Base-by-base conservation (phyloP, 2,113 vertebrate species). In the Scytalopus superciliaris region DNA sequence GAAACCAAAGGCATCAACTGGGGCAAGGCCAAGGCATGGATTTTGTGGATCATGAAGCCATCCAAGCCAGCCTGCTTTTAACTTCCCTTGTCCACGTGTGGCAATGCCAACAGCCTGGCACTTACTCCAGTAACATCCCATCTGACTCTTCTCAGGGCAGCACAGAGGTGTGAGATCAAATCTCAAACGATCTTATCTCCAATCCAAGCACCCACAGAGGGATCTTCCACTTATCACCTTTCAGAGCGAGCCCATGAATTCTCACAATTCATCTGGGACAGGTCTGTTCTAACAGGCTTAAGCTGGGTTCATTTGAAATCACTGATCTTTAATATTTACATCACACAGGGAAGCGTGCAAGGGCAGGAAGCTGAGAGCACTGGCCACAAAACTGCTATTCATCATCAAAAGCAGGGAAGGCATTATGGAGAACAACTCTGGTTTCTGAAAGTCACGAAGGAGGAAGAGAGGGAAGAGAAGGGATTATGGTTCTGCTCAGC, bases 171-270 rank as follows among this genome's bases (percentile, higher is more conserved):
- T 2, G 82, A 93, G 92, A 84, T 78, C 44, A 35, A 89, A 70
- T 44, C 85, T 47, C 81, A 66, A 6, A 76, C 0, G 37, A 69
- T 68, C 25, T 93, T 64, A 69, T 76, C 87, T 85, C 78, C 59
- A 25, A 57, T 40, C 47, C 44, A 59, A 92, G 89, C 86, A 84
- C 52, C 75, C 90, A 45, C 89, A 95, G 72, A 45, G 57, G 52
- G 72, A 90, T 80, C 66, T 85, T 83, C 90, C n/a, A 33, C 52
- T 80, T 31, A 22, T 9, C 44, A 74, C 66, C 86, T 91, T 87
- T 79, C 93, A 89, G 57, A 91, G 66, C 22, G 75, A 94, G 90
- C 90, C 96, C 85, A 82, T 96, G 95, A 87, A 81, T 81, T 93
- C 79, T 89, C 59, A 40, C 59, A 56, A 75, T 82, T 86, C 86